Percentiles rank a stretch among this genome's conserved stretches.
These are phyloP conservation scores for Alexandromys fortis DNA, from an alignment of 2,113 vertebrate genomes.

Conservation along the genomic window DNA sequence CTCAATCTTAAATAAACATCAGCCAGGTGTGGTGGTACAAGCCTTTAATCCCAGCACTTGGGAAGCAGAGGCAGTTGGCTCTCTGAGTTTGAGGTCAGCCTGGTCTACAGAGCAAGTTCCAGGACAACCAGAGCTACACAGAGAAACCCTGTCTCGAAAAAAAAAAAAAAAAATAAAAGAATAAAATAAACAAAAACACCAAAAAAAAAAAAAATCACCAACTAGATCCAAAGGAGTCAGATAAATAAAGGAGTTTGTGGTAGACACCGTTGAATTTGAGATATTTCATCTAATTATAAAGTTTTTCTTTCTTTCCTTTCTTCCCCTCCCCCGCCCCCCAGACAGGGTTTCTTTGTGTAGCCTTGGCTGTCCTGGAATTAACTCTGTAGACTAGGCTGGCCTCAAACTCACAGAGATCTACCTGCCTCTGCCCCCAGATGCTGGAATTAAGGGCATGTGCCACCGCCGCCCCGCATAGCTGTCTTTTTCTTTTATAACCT, in stretches of 20 bases:
- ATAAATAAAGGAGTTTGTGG: constrained; percentile 3
- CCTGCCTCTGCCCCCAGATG: too few species aligned
- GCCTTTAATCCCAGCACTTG: background rate
- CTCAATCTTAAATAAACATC: background rate
- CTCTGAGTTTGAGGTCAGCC: background rate
- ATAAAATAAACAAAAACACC: background rate
- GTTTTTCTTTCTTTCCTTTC: background rate
- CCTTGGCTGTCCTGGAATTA: too few species aligned
- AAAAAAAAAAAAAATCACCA: background rate
- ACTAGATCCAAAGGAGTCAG: background rate
- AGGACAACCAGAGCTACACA: too few species aligned
- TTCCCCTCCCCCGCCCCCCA: too few species aligned
- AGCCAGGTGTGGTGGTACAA: background rate
- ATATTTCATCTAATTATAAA: background rate
- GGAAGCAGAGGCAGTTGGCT: background rate
- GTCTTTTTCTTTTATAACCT: background rate
- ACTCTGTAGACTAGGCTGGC: too few species aligned
- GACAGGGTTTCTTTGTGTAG: too few species aligned
- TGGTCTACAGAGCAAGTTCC: background rate
- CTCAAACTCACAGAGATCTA: too few species aligned
- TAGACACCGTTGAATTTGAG: background rate
- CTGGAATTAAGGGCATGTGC: too few species aligned
- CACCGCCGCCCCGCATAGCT: too few species aligned
- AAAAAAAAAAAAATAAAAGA: background rate
- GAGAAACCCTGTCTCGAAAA: background rate